These are phyloP conservation scores for Sebastes cheni DNA, from an alignment of 2,797 vertebrate genomes.

Conservation along the genomic window DNA sequence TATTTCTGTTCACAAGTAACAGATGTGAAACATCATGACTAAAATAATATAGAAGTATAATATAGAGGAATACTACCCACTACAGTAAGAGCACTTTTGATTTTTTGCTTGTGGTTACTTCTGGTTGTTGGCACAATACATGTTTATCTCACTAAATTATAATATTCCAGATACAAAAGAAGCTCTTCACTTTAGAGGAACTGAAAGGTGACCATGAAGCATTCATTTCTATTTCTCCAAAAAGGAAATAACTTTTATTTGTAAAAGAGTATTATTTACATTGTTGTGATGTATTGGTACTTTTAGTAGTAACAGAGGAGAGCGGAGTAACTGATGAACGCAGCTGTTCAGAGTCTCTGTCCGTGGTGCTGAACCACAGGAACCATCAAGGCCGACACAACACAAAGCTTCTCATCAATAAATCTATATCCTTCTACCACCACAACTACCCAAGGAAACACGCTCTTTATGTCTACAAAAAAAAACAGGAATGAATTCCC, in stretches of 20 bases:
- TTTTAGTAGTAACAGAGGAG: background rate
- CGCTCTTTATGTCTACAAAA: background rate
- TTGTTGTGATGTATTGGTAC: background rate
- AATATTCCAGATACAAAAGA: background rate
- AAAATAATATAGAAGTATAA: no score
- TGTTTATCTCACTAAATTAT: background rate
- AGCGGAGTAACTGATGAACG: background rate
- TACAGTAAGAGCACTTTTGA: no score
- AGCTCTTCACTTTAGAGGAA: background rate
- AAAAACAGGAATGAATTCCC: background rate
- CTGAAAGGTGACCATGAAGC: background rate
- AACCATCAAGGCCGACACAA: background rate
- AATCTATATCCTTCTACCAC: background rate
- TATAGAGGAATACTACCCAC: background rate
- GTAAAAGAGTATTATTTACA: background rate
- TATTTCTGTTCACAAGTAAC: background rate
- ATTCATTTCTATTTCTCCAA: background rate
- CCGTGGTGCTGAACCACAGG: constrained; percentile 65
- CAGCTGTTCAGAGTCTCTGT: constrained; percentile 41
- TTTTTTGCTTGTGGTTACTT: no score
- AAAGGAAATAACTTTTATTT: background rate
- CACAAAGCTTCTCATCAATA: background rate
- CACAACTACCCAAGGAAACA: background rate
- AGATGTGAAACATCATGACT: background rate
- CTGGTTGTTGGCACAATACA: no score